phyloP scores from a whole-genome alignment of 2,113 vertebrate species.

The Isurus oxyrinchus region DNA sequence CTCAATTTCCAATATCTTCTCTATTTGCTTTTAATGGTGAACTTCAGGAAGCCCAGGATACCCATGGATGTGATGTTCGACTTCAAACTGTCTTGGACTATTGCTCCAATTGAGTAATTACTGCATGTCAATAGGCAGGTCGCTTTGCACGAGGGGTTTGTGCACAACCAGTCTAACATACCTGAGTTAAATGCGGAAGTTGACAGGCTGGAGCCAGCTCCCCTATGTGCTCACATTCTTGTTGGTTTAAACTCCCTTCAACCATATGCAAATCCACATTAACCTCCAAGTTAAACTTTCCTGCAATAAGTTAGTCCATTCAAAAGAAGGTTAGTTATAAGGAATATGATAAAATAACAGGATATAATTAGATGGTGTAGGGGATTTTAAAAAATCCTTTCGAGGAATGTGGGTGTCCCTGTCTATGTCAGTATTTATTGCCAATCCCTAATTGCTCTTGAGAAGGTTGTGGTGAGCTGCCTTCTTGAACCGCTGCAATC shows the following conservation, averaged over 20 bases:
- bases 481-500: too few species aligned
- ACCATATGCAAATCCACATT: neutral
- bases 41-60: too few species aligned
- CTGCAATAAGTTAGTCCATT: neutral
- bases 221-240: neutral
- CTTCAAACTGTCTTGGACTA: neutral
- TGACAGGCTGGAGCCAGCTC: neutral
- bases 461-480: too few species aligned
- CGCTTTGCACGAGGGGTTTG: neutral
- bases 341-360: neutral
- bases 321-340: neutral
- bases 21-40: too few species aligned
- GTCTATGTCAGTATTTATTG: too few species aligned
- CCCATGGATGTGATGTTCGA: neutral
- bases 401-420: too few species aligned
- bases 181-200: neutral
- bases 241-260: neutral
- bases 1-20: too few species aligned
- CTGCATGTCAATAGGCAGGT: neutral
- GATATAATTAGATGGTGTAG: neutral
- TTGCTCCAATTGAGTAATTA: neutral
- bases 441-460: too few species aligned
- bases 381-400: too few species aligned
- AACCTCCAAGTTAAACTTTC: neutral
- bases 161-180: neutral